These are phyloP conservation scores for Matsumyia berberina DNA, from an alignment of 2,888 invertebrate species.

Conservation along the genomic window DNA sequence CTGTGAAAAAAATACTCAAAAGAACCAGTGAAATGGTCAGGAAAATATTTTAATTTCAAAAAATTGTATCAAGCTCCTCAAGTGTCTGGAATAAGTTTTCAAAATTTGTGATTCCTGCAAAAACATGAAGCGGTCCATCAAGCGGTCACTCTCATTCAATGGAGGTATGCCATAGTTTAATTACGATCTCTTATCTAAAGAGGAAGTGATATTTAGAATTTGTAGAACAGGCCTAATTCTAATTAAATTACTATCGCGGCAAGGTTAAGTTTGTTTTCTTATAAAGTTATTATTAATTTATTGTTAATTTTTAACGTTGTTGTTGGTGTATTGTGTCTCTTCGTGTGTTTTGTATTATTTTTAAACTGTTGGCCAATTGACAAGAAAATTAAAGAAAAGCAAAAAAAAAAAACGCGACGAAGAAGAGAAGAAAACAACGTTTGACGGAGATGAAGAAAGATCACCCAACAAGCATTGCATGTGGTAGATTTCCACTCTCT, in stretches of 20 bases:
- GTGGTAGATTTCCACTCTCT: slow-evolving; percentile 15
- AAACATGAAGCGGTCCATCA: slow-evolving; percentile 70
- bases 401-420: slow-evolving; percentile 5
- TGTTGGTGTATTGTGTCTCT: slow-evolving; percentile 12
- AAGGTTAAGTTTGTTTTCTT: slow-evolving; percentile 45
- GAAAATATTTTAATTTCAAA: slow-evolving; percentile 10
- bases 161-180: slow-evolving; percentile 49
- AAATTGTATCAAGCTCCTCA: not conserved
- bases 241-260: not conserved
- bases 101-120: not conserved
- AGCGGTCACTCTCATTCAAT: slow-evolving; percentile 65
- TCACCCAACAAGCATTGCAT: slow-evolving; percentile 17
- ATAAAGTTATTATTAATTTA: slow-evolving; percentile 34
- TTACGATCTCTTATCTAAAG: not conserved
- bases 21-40: slow-evolving; percentile 10
- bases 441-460: slow-evolving; percentile 14
- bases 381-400: slow-evolving; percentile 44
- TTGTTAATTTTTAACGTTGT: slow-evolving; percentile 12
- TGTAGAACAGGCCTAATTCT: not conserved
- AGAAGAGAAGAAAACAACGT: slow-evolving; percentile 4
- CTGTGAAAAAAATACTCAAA: slow-evolving; percentile 1
- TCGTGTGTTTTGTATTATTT: slow-evolving; percentile 54
- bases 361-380: slow-evolving; percentile 66
- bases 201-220: not conserved
- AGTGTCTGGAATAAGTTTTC: slow-evolving; percentile 1